phyloP scores from a whole-genome alignment of 2,113 vertebrate species.

The Spermophilus dauricus region DNA sequence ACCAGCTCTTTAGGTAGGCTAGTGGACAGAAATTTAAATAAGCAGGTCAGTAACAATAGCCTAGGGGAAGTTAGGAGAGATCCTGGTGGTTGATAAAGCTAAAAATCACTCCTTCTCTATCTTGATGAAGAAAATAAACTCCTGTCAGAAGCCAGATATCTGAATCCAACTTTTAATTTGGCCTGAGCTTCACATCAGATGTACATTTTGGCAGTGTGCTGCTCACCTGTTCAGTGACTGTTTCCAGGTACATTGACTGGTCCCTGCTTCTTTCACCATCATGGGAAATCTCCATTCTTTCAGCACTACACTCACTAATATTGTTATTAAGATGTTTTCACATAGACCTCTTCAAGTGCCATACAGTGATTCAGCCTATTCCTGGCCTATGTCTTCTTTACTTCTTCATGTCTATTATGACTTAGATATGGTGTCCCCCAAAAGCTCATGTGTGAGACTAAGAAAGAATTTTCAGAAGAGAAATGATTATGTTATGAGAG shows the following conservation, averaged over 20 bases:
- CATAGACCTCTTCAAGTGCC: background rate
- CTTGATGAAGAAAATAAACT: background rate
- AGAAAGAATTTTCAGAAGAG: no score
- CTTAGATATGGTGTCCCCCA: no score
- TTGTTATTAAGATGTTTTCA: background rate
- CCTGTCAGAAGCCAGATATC: background rate
- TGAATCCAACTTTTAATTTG: slow-evolving; percentile 29
- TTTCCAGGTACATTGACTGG: background rate
- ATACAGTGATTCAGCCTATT: background rate
- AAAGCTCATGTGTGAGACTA: no score
- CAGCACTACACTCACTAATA: background rate
- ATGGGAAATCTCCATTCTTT: background rate
- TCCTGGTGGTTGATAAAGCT: background rate
- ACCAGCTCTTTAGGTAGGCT: background rate
- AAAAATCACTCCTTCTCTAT: background rate
- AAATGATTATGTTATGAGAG: no score
- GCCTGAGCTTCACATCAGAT: no score
- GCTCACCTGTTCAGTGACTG: background rate
- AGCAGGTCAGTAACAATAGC: background rate
- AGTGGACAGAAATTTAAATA: background rate
- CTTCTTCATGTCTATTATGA: background rate
- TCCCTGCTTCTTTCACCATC: background rate
- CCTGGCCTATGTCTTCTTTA: background rate
- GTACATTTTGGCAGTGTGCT: background rate
- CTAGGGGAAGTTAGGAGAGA: background rate